Evolutionary conservation across 92 coral and sea anemone species (phyloP).

Genomic region (Porites evermanni): DNA sequence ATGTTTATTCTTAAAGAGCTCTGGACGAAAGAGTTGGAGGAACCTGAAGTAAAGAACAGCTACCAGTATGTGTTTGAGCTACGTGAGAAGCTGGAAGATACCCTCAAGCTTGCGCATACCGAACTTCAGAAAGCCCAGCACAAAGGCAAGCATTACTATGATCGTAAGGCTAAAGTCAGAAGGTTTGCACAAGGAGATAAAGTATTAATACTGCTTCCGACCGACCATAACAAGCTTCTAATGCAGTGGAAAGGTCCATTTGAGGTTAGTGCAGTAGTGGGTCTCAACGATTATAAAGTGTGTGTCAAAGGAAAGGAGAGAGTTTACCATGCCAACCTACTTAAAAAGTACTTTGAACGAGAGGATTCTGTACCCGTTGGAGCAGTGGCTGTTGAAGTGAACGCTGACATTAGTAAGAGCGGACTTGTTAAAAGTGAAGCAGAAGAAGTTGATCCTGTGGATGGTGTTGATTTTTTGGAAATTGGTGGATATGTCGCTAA

Average conservation of each 20-base stretch:
- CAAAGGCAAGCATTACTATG: constrained; percentile 47
- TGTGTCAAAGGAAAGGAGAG: constrained; percentile 37
- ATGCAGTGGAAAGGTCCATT: constrained; percentile 49
- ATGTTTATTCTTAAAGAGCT: constrained; percentile 40
- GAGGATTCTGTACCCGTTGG: constrained; percentile 15
- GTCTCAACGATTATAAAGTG: constrained; percentile 47
- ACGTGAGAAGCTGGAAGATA: constrained; percentile 35
- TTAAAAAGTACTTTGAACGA: constrained; percentile 44
- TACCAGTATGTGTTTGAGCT: constrained; percentile 65
- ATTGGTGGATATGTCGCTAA: constrained; percentile 27
- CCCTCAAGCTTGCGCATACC: constrained; percentile 33
- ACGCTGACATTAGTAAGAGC: too few species aligned
- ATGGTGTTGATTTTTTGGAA: constrained; percentile 30
- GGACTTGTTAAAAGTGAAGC: neutral
- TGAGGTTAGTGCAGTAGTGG: constrained; percentile 33
- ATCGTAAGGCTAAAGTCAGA: neutral
- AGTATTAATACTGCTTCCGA: constrained; percentile 5
- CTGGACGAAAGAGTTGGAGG: constrained; percentile 36
- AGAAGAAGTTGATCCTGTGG: neutral
- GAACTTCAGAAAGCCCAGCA: constrained; percentile 50
- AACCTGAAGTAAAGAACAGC: constrained; percentile 40
- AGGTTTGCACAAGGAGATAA: too few species aligned
- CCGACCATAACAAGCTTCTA: constrained; percentile 35
- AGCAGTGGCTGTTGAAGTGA: constrained; percentile 19
- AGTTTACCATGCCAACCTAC: constrained; percentile 47